These are phyloP conservation scores for Glyptemys insculpta DNA, from an alignment of 2,797 vertebrate genomes.

Conservation along the genomic window DNA sequence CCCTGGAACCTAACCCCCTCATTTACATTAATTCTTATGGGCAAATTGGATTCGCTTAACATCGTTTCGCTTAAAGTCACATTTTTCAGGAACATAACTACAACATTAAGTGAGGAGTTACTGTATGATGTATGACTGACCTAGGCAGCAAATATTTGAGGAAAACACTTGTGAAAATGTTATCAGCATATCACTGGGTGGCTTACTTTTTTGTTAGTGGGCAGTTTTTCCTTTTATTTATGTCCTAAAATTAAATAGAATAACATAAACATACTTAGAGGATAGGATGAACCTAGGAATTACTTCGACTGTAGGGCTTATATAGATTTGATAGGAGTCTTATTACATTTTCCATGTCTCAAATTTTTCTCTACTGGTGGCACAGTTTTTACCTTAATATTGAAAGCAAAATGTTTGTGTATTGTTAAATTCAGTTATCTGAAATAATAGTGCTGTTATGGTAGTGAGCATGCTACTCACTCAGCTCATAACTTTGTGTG, in stretches of 20 bases:
- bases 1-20: too few relatives aligned
- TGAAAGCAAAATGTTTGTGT: background rate
- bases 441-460: background rate
- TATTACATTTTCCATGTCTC: slow-evolving; percentile 33
- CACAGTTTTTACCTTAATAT: slow-evolving; percentile 20
- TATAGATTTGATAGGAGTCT: background rate
- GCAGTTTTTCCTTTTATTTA: background rate
- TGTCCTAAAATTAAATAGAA: background rate
- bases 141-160: background rate
- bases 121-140: background rate
- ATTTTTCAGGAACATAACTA: too few relatives aligned
- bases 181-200: fast-evolving
- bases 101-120: too few relatives aligned
- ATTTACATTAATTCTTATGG: too few relatives aligned
- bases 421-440: background rate
- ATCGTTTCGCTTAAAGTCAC: too few relatives aligned
- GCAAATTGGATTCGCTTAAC: too few relatives aligned
- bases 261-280: background rate
- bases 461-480: background rate
- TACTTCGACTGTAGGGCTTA: background rate
- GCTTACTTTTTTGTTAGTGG: background rate
- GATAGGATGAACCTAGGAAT: background rate
- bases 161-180: background rate
- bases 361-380: slow-evolving; percentile 19
- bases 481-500: background rate